Conservation (phyloP, 2,888 invertebrate species). For the Apamea anceps region DNA sequence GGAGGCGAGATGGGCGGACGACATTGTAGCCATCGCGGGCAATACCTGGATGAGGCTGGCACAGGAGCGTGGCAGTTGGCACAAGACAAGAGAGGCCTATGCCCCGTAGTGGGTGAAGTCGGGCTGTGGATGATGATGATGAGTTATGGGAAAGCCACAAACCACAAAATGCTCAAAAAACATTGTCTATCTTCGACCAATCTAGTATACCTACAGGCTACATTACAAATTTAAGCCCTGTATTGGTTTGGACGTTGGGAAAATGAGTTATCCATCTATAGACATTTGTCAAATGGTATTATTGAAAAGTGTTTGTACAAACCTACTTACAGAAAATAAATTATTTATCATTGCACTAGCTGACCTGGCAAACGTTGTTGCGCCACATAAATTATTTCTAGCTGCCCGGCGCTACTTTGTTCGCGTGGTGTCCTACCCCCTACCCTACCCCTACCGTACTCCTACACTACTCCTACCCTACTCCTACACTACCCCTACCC, state of each 20-base stretch:
- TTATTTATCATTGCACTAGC: too few relatives aligned
- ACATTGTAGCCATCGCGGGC: not conserved
- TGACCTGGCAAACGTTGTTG: too few relatives aligned
- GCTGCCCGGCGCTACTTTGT: too few relatives aligned
- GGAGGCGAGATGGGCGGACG: too few relatives aligned
- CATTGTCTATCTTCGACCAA: not conserved
- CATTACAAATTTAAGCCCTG: not conserved
- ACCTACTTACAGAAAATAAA: too few relatives aligned
- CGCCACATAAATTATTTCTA: too few relatives aligned
- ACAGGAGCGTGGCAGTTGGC: not conserved
- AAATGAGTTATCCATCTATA: constrained; percentile 23
- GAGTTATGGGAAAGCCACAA: not conserved
- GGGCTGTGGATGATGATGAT: not conserved
- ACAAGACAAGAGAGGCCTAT: not conserved
- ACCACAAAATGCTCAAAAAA: not conserved
- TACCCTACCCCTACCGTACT: too few relatives aligned
- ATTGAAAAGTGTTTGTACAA: constrained; percentile 1
- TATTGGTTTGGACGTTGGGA: constrained; percentile 4
- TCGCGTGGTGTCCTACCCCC: too few relatives aligned
- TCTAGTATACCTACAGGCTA: not conserved
- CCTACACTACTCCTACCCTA: too few relatives aligned
- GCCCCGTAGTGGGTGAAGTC: not conserved
- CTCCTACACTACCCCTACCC: too few relatives aligned
- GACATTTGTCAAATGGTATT: constrained; percentile 20
- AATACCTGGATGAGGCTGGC: not conserved